Percentiles rank a stretch among this genome's conserved stretches.
phyloP scores from a whole-genome alignment of 2,797 vertebrate genomes.

The Coranthus polyacanthus region DNA sequence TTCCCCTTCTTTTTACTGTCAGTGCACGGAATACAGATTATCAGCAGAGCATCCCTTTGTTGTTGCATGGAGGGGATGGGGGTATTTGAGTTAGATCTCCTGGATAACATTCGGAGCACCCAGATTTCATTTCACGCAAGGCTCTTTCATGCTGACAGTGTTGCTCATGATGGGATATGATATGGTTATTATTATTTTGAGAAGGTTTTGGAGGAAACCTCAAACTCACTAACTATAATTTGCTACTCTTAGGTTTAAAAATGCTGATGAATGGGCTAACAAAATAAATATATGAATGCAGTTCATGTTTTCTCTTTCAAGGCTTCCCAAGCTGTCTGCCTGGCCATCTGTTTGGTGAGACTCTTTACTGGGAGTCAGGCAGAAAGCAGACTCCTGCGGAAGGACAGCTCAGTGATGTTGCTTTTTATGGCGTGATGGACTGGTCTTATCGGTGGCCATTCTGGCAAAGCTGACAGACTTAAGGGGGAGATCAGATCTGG shows the following conservation, averaged over 20 bases:
- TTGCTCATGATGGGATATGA: conserved; percentile 52
- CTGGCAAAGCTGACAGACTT: conserved; percentile 80
- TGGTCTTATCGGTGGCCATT: conserved; percentile 77
- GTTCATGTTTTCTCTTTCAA: conserved; percentile 29
- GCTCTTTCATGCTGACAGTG: conserved; percentile 72
- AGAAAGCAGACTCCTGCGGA: conserved; percentile 38
- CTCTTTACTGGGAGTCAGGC: conserved; percentile 25
- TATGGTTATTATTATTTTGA: conserved; percentile 57
- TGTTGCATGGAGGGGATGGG: conserved; percentile 77
- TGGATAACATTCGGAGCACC: conserved; percentile 79
- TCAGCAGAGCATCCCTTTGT: conserved; percentile 80
- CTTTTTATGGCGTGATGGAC: conserved; percentile 74
- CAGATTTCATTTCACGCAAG: conserved; percentile 77
- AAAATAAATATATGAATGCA: conserved; percentile 14
- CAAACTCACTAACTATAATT: conserved; percentile 12
- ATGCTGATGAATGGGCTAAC: conserved; percentile 6
- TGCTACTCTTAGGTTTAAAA: background rate
- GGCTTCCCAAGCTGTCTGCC: conserved; percentile 17
- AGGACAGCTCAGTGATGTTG: conserved; percentile 51
- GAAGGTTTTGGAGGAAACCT: conserved; percentile 43
- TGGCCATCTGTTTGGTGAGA: conserved; percentile 19
- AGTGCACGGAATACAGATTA: conserved; percentile 84
- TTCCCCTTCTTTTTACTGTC: conserved; percentile 61
- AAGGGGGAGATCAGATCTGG: conserved; percentile 72
- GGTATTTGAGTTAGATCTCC: conserved; percentile 86